phyloP scores from a whole-genome alignment of 2,797 vertebrate species.

The Tauraco hartlaubi region DNA sequence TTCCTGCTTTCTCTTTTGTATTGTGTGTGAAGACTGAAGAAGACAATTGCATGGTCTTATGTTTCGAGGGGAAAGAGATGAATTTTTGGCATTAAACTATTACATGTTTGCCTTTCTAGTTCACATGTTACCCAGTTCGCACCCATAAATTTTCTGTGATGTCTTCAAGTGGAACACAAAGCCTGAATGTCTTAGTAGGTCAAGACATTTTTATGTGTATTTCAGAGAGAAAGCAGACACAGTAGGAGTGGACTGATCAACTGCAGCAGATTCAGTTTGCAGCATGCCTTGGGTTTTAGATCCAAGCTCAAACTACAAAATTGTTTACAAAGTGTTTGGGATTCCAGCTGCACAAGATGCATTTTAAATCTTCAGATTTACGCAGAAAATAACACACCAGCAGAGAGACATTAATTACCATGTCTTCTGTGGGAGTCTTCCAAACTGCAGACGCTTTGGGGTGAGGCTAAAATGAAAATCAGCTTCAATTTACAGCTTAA shows the following conservation, averaged over 20 bases:
- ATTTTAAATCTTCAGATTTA: not conserved
- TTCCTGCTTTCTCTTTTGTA: not conserved
- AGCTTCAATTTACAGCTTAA: not conserved
- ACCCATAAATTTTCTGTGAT: not conserved
- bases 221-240: not conserved
- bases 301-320: not conserved
- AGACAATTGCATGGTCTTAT: not conserved
- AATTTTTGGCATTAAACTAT: not conserved
- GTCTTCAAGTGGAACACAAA: not conserved
- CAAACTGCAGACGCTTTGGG: not conserved
- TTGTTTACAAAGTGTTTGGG: not conserved
- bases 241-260: not conserved
- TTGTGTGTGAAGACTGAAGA: not conserved
- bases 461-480: not conserved
- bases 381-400: not conserved
- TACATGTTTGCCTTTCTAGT: not conserved
- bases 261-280: not conserved
- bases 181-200: not conserved
- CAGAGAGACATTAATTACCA: not conserved
- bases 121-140: not conserved
- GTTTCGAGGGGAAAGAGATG: not conserved
- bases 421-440: not conserved
- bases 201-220: not conserved
- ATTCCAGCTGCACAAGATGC: not conserved
- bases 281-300: not conserved